Percentiles rank a stretch among this genome's conserved stretches.
Evolutionary conservation across 2,888 invertebrate species (phyloP).

Genomic region (Parapristionchus giblindavisi): DNA sequence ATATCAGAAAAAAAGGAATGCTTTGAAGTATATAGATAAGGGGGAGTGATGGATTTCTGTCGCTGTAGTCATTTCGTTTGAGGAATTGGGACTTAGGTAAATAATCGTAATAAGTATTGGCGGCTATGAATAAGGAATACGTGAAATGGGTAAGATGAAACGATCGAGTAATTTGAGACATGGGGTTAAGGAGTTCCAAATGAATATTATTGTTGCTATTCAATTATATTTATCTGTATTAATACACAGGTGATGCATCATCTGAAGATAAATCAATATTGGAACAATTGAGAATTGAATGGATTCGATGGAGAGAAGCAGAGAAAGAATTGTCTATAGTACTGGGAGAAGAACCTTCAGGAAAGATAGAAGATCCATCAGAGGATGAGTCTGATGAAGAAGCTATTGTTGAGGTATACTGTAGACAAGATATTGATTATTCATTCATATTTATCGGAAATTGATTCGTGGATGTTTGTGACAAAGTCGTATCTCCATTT

Average conservation of each 20-base stretch:
- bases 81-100: not conserved
- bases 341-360: not conserved
- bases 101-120: not conserved
- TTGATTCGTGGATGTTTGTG: too few species aligned
- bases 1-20: too few species aligned
- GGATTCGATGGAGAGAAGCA: conserved; percentile 25
- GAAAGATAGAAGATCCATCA: conserved; percentile 57
- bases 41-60: too few species aligned
- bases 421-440: too few species aligned
- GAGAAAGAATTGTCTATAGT: conserved; percentile 17
- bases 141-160: not conserved
- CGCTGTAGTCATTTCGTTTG: too few species aligned
- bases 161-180: too few species aligned
- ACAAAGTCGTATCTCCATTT: too few species aligned
- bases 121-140: not conserved
- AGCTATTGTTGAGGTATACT: conserved; percentile 53
- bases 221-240: too few species aligned
- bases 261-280: conserved; percentile 53
- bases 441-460: too few species aligned
- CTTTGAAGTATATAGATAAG: too few species aligned
- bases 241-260: conserved; percentile 62
- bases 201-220: too few species aligned
- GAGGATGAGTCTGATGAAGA: conserved; percentile 65
- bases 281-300: conserved; percentile 30
- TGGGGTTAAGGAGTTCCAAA: too few species aligned